phyloP scores from a whole-genome alignment of 2,888 invertebrate genomes.

The Melipona beecheii region DNA sequence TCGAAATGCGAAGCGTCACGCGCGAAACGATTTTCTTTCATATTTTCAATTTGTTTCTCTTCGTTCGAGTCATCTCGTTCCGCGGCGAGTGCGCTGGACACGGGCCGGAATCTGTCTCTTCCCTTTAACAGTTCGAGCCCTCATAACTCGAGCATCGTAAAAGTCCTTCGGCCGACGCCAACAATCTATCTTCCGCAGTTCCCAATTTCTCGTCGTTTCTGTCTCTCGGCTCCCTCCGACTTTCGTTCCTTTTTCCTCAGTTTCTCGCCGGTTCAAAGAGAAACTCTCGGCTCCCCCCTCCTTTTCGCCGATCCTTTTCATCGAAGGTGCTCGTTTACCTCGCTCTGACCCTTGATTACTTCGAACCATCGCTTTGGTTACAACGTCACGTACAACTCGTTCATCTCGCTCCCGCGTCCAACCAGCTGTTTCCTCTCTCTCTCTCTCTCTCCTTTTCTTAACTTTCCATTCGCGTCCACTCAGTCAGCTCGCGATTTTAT shows the following conservation, averaged over 20 bases:
- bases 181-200: constrained; percentile 5
- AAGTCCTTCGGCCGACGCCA: not conserved
- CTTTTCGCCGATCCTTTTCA: constrained; percentile 32
- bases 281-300: not conserved
- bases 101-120: not conserved
- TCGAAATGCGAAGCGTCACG: too few relatives aligned
- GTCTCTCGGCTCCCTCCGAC: not conserved
- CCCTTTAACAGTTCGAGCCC: not conserved
- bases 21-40: too few relatives aligned
- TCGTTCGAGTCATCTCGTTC: too few relatives aligned
- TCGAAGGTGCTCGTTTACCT: constrained; percentile 48
- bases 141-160: constrained; percentile 6
- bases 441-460: not conserved
- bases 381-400: constrained; percentile 36
- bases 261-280: constrained; percentile 10
- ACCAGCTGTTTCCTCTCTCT: constrained; percentile 4
- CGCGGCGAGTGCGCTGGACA: not conserved
- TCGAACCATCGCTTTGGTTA: constrained; percentile 42
- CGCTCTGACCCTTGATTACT: constrained; percentile 48
- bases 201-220: constrained; percentile 13
- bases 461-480: constrained; percentile 6
- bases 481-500: constrained; percentile 25
- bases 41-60: too few relatives aligned
- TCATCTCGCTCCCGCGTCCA: not conserved
- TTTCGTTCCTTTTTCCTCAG: constrained; percentile 3